phyloP scores from a whole-genome alignment of 2,888 invertebrate species.

The Noctua janthe region DNA sequence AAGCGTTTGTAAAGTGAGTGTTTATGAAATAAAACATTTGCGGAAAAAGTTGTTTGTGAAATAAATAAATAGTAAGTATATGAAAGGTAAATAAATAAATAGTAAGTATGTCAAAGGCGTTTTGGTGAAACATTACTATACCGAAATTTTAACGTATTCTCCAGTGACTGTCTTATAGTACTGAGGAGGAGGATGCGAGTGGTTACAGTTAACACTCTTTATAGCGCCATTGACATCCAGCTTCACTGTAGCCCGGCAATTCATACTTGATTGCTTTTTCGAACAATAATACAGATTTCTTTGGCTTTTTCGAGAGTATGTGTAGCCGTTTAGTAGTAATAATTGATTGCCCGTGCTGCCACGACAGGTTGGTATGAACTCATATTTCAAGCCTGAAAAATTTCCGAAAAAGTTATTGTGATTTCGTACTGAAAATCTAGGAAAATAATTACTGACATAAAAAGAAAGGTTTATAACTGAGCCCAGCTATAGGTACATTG shows the following conservation, averaged over 20 bases:
- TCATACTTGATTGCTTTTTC: slow-evolving; percentile 27
- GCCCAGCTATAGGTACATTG: background rate
- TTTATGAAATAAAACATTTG: no score
- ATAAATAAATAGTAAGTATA: no score
- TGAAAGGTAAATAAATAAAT: no score
- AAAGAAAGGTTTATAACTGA: background rate
- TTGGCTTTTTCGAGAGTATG: slow-evolving; percentile 56
- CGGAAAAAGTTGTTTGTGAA: no score
- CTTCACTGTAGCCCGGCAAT: slow-evolving; percentile 23
- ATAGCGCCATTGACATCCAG: slow-evolving; percentile 7
- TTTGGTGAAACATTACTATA: no score
- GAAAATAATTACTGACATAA: background rate
- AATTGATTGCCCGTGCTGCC: slow-evolving; percentile 47
- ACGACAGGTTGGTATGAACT: slow-evolving; percentile 35
- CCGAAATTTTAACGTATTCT: background rate
- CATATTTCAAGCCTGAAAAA: slow-evolving; percentile 29
- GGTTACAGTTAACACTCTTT: background rate
- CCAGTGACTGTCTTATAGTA: background rate
- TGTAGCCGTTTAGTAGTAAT: slow-evolving; percentile 59
- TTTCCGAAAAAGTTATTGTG: background rate
- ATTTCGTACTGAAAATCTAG: background rate
- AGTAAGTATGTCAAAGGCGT: no score
- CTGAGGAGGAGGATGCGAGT: slow-evolving; percentile 8
- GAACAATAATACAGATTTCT: slow-evolving; percentile 36
- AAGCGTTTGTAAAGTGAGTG: no score